Evolutionary conservation across 1,140 invertebrate genomes (phyloP), one percentile per base, ranked within the genome.

Genomic region (Chionoecetes opilio): DNA sequence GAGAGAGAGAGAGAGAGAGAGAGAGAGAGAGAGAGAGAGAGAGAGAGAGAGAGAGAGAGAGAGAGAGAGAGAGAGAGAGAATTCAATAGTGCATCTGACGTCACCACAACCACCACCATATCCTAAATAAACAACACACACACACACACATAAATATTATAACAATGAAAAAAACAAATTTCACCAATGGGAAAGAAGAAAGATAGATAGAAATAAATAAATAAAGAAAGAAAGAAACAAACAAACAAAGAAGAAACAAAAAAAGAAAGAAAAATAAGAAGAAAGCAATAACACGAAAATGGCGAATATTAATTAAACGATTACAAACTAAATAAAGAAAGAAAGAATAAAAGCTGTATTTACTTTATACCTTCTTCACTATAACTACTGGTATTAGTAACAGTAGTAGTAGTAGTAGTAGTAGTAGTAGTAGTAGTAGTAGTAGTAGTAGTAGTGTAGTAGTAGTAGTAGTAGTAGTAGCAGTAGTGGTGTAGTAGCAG

Each of bases 1-100:
- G 53, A 63, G 53, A 63, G 53, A 63, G 53, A 63, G 53, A 63
- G 53, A 63, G 53, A 63, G 63, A 75, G 63, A 75, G 63, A 75
- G 63, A 75, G 63, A 75, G 63, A 75, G 63, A 75, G 63, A 75
- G 63, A 75, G 63, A 75, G 63, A 75, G 63, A 75, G 63, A 75
- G 63, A 75, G 63, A 75, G 63, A 75, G 63, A 75, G 63, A 75
- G 63, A 75, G 63, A 75, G 63, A 75, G 63, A 75, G 63, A 75
- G 63, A 75, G 63, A 75, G 63, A 75, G 63, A 75, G 63, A 75
- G 63, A 75, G 63, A 75, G 63, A 75, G 63, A 75, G 63, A 75
- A 75, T 75, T 75, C 63, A 75, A 75, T 75, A 75, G 63, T 75
- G 63, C n/a, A n/a, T 26, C 63, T 75, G 63, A 75, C 63, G 63